Evolutionary conservation across 1,140 invertebrate genomes (phyloP).

Genomic region (Pachyrhynchus sulphureomaculatus): DNA sequence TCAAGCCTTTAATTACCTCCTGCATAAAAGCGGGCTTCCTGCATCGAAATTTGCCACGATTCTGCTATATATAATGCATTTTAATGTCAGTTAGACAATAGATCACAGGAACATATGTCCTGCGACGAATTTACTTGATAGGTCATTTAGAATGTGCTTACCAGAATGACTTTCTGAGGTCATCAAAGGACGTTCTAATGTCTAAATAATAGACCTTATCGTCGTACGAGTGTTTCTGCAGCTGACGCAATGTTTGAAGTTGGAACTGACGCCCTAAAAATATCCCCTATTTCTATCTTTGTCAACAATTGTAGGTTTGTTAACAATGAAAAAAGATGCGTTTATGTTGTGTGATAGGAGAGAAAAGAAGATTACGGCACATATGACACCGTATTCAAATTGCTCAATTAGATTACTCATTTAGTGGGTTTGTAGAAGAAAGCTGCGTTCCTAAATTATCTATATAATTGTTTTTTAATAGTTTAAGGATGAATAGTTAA

Average conservation of each 20-base stretch:
- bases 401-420: slow-evolving; percentile 29
- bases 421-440: neutral
- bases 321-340: neutral
- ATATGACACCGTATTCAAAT: slow-evolving; percentile 35
- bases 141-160: slow-evolving; percentile 8
- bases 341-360: neutral
- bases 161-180: neutral
- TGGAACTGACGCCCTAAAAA: slow-evolving; percentile 8
- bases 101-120: slow-evolving; percentile 13
- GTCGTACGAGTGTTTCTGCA: slow-evolving; percentile 10
- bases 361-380: slow-evolving; percentile 6
- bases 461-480: too few species aligned
- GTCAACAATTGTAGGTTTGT: neutral
- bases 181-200: neutral
- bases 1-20: slow-evolving; percentile 16
- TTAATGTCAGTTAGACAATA: slow-evolving; percentile 19
- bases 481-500: too few species aligned
- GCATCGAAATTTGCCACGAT: slow-evolving; percentile 13
- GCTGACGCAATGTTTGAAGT: slow-evolving; percentile 14
- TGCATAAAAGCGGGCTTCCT: slow-evolving; percentile 21
- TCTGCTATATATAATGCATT: slow-evolving; percentile 6
- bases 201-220: slow-evolving; percentile 2
- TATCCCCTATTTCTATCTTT: neutral
- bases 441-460: too few species aligned
- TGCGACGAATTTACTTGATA: slow-evolving; percentile 6